Base-by-base conservation (phyloP, 2,797 vertebrate species). In the Xenopus petersii region DNA sequence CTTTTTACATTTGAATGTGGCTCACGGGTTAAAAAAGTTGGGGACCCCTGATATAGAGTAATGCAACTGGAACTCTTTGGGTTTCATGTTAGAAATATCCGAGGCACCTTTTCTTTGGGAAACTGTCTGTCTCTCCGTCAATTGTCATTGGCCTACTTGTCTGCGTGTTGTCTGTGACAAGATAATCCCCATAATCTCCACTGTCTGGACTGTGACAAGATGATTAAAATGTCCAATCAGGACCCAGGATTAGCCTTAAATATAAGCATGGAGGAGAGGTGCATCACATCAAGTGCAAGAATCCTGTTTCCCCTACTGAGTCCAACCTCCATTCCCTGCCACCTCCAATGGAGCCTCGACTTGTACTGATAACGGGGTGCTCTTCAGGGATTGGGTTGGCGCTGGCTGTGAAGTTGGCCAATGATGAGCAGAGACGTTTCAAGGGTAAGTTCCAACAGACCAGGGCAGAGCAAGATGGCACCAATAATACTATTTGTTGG, bases 321-420 rank as follows among this genome's bases (percentile, higher is more conserved):
- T 56, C 55, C 16, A 51, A 15, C 11, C 49, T 7, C 15, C 55
- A 11, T 16, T 47, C 16, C 46, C 42, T 21, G 46, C 33, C 24
- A 7, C 30, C 15, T 15, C 21, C 71, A 70, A 91, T 89, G 87
- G 86, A 84, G 73, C 83, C 85, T 76, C 87, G 82, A 73, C 88
- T 81, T 0, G 88, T 91, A 67, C 75, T 90, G 71, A 84, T 90
- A 79, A 88, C 86, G 0, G 89, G 92, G 48, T 92, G 89, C 79
- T 91, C 90, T 71, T 91, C 82, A 0, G 89, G 88, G 68, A 93
- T 91, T 5, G 87, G 90, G 10, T 79, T 90, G 70, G 90, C 88
- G 1, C 56, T 91, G 77, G 90, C 90, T n/a, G 82, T 86, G 16
- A 85, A 85, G 49, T 83, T 92, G 71, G 89, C 90, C 1, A 84